Evolutionary conservation across 2,888 invertebrate genomes (phyloP).

Genomic region (Gonocerus acuteangulatus): DNA sequence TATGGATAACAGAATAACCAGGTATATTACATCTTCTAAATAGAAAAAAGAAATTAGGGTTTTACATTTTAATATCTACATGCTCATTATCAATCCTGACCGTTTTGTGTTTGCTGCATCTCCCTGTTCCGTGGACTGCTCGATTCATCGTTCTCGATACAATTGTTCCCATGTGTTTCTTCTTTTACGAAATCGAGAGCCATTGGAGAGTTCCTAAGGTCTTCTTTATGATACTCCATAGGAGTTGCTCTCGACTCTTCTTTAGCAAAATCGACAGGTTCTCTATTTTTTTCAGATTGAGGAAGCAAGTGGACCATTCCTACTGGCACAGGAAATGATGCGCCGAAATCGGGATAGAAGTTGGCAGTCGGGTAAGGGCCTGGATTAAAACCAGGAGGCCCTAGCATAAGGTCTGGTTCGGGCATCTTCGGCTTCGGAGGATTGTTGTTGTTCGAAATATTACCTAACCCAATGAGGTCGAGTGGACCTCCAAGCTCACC

Average conservation of each 20-base stretch:
- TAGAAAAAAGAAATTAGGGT: slow-evolving; percentile 14
- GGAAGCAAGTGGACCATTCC: slow-evolving; percentile 78
- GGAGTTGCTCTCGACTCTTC: slow-evolving; percentile 34
- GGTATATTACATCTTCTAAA: slow-evolving; percentile 17
- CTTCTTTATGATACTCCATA: slow-evolving; percentile 38
- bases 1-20: slow-evolving; percentile 17
- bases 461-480: slow-evolving; percentile 59
- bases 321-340: slow-evolving; percentile 73
- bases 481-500: slow-evolving; percentile 60
- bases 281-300: slow-evolving; percentile 66
- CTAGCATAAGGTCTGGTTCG: slow-evolving; percentile 47
- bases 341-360: slow-evolving; percentile 73
- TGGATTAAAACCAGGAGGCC: slow-evolving; percentile 60
- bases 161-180: slow-evolving; percentile 34
- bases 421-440: slow-evolving; percentile 36
- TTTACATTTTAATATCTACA: slow-evolving; percentile 32
- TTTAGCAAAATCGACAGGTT: slow-evolving; percentile 38
- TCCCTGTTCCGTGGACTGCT: slow-evolving; percentile 14
- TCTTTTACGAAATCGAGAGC: slow-evolving; percentile 38
- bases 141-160: slow-evolving; percentile 52
- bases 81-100: slow-evolving; percentile 58
- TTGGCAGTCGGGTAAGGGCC: slow-evolving; percentile 59
- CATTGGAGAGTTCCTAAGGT: slow-evolving; percentile 36
- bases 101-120: slow-evolving; percentile 59
- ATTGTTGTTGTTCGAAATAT: slow-evolving; percentile 49